Evolutionary conservation across 2,113 vertebrate genomes (phyloP).

Genomic region (Eurystomus gularis): DNA sequence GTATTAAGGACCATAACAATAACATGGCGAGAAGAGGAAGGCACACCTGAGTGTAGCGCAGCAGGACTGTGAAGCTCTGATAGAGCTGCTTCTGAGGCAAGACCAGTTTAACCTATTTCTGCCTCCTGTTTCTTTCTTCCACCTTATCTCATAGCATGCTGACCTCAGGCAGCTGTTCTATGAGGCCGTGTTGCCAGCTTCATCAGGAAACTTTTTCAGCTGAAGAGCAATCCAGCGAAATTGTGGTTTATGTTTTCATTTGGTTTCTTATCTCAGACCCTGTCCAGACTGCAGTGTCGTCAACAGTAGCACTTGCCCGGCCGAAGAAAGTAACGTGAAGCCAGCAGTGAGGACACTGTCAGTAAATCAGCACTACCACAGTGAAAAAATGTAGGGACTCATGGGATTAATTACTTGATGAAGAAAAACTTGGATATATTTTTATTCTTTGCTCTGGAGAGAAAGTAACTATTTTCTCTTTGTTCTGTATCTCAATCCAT

Average conservation of each 20-base stretch:
- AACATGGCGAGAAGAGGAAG: rapidly evolving
- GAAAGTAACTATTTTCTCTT: not conserved
- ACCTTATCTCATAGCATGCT: not conserved
- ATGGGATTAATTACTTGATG: not conserved
- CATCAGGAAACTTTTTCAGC: not conserved
- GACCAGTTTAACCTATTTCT: not conserved
- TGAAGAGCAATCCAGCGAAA: not conserved
- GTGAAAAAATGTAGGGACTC: not conserved
- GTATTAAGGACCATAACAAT: not conserved
- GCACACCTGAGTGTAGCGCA: not conserved
- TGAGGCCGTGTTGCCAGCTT: not conserved
- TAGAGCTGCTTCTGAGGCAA: not conserved
- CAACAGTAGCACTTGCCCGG: not conserved
- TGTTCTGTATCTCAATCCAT: not conserved
- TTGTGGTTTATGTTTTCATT: not conserved
- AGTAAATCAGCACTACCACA: not conserved
- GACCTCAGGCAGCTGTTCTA: not conserved
- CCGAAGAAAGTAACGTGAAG: not conserved
- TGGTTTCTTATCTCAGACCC: not conserved
- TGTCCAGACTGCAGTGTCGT: not conserved
- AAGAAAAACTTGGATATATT: not conserved
- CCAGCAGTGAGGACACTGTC: not conserved
- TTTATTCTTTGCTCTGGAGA: not conserved
- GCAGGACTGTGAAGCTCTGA: not conserved
- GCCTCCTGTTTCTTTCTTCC: not conserved